Base-by-base conservation (phyloP, 64 coral and sea anemone genomes). In the Trachythela sp. region DNA sequence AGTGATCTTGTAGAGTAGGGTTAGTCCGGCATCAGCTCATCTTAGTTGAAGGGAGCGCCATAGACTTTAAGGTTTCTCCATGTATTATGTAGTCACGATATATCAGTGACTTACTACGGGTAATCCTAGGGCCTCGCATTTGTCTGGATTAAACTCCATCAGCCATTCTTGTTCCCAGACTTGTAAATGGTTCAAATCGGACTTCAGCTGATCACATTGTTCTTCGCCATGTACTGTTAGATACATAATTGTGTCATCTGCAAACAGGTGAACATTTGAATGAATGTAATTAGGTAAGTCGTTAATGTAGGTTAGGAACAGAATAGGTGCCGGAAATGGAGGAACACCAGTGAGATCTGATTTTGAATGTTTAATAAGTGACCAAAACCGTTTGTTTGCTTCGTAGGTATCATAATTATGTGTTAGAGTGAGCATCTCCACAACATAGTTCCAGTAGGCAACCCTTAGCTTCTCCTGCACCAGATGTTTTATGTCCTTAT, bases 401-500 rank as follows among this genome's bases (percentile, higher is more conserved):
- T 83, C 20, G 15, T 83, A 31, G 33, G 75, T 83, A 31, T 83
- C 75, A 33, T 31, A 17, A 83, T 17, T 27, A 27, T 83, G 20
- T 31, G 75, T 83, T 84, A 41, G 36, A 41, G 36, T 43, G 83
- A 85, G 9, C 0, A 85, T 39, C 22, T 85, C 84, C 9, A 17
- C 40, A 17, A 85, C 84, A 85, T 85, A 85, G 38, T 48, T 85
- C 84, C 84, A 85, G n/a, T 85, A 85, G 42, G 84, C 84, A 40
- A 20, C 84, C 24, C 84, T 85, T 45, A 49, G 48, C 48, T 49
- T 49, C 15, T 15, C 7, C 48, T 49, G 48, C 6, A 49, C 84
- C 36, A 85, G 36, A 39, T 85, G 3, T n/a, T 85, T 85, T 10
- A 49, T 85, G 22, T 85, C 84, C 40, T 18, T 34, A 85, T 85